Evolutionary conservation across 2,113 vertebrate species (phyloP), one percentile per base, ranked within the genome.

Genomic region (Raphicerus campestris): DNA sequence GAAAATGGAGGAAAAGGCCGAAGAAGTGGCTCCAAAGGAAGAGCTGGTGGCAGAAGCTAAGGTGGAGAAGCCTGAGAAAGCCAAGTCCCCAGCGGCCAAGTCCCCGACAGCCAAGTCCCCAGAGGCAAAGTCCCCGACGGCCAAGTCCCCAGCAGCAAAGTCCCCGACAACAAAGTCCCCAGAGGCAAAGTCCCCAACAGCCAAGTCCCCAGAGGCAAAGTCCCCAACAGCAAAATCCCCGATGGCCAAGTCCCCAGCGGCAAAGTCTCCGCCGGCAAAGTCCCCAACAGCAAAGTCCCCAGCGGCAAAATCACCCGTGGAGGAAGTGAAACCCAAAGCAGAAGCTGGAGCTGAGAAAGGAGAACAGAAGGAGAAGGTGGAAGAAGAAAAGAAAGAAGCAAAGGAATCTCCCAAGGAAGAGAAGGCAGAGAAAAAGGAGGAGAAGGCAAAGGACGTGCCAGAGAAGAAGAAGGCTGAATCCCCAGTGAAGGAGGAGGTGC

Each of bases 41-140:
- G 98, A 98, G 97, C 94, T 97, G 14, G 98, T 39, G 39, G 98
- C 98, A 26, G 98, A 98, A 73, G 98, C 98, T 47, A 99, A 98
- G 83, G 98, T 66, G 28, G 98, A 97, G 89, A 99, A 98, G 94
- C 82, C 96, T 0, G 98, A 97, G 93, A 97, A 96, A 75, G 97
- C 94, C 60, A 98, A 98, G 0, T 98, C 99, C 28, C 98, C 98
- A 0, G 9, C 3, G 13, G 26, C 98, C 0, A 98, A 98, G 70
- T 98, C 66, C 66, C 66, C 66, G 1, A 3, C 2, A 17, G 32
- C 94, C 42, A 98, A 98, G 0, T 98, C 98, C 28, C 47, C 47
- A 3, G 13, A 1, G 14, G 49, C 97, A 17, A 66, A 66, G 16
- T 66, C 61, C 3, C 63, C 63, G 10, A 4, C 1, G 58, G 97